These are phyloP conservation scores for Mimas tiliae DNA, from an alignment of 2,888 invertebrate genomes.

Conservation along the genomic window DNA sequence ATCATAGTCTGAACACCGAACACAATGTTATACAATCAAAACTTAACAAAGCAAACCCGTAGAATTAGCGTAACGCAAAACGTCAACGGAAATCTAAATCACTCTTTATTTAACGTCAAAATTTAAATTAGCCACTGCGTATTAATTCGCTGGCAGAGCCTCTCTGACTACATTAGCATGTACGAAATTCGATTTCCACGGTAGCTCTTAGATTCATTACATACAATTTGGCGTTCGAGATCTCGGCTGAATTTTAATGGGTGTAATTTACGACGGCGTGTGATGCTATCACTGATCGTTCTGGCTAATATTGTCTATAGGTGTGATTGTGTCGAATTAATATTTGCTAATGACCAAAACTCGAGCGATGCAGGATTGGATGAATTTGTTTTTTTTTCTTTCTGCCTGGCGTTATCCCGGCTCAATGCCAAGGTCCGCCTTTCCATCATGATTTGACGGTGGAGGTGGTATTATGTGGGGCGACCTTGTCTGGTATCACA, in stretches of 20 bases:
- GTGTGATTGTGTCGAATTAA: not conserved
- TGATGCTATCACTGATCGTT: conserved; percentile 51
- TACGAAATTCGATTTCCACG: conserved; percentile 53
- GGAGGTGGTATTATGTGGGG: no score
- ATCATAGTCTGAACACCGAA: not conserved
- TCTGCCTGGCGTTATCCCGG: no score
- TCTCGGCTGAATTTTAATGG: conserved; percentile 65
- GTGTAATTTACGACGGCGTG: conserved; percentile 63
- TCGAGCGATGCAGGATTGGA: not conserved
- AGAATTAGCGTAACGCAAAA: conserved; percentile 24
- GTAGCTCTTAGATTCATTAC: conserved; percentile 52
- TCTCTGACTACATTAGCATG: conserved; percentile 43
- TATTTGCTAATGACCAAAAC: conserved; percentile 9
- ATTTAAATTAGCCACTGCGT: conserved; percentile 38
- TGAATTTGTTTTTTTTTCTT: no score
- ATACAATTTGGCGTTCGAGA: conserved; percentile 62
- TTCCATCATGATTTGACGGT: no score
- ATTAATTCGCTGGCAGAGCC: conserved; percentile 41
- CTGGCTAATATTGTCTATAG: conserved; percentile 11
- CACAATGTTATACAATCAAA: not conserved
- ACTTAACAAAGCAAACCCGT: conserved; percentile 15
- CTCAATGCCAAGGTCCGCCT: no score
- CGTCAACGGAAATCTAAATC: conserved; percentile 23
- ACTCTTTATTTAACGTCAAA: conserved; percentile 26
- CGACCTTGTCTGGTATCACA: no score